A percentile compares a stretch with the other conserved stretches of the same genome.
phyloP scores from a whole-genome alignment of 2,888 invertebrate species.

The Cinara cedri region DNA sequence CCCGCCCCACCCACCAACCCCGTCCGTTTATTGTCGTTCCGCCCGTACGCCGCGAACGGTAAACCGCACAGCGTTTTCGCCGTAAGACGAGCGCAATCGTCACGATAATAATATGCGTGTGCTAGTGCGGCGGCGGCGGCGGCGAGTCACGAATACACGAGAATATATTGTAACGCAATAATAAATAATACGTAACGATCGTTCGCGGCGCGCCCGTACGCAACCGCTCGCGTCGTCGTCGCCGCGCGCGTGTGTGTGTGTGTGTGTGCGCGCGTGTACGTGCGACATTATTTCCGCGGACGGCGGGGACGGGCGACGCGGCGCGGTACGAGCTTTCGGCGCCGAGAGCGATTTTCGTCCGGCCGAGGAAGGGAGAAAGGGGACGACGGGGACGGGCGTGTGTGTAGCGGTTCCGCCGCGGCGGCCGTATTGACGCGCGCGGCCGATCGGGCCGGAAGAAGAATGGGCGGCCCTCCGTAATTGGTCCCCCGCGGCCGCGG shows the following conservation, averaged over 20 bases:
- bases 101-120: too few species aligned
- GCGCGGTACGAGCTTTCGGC: too few species aligned
- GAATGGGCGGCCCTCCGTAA: constrained; percentile 56
- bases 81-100: too few species aligned
- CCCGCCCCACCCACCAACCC: too few species aligned
- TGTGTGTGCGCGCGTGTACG: too few species aligned
- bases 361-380: not conserved
- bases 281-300: not conserved
- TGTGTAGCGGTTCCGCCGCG: not conserved
- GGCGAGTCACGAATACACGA: too few species aligned
- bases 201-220: not conserved
- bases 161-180: too few species aligned
- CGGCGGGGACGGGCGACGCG: not conserved
- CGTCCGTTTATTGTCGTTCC: not conserved
- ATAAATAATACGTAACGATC: too few species aligned
- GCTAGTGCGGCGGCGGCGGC: too few species aligned
- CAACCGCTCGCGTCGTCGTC: too few species aligned
- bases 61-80: too few species aligned
- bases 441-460: constrained; percentile 42
- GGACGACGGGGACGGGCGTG: not conserved
- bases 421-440: not conserved
- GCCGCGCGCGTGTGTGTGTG: not conserved
- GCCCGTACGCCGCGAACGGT: too few species aligned
- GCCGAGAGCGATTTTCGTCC: not conserved
- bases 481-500: constrained; percentile 59